Evolutionary conservation across 2,113 vertebrate genomes (phyloP).

Genomic region (Pollimyrus isidori): DNA sequence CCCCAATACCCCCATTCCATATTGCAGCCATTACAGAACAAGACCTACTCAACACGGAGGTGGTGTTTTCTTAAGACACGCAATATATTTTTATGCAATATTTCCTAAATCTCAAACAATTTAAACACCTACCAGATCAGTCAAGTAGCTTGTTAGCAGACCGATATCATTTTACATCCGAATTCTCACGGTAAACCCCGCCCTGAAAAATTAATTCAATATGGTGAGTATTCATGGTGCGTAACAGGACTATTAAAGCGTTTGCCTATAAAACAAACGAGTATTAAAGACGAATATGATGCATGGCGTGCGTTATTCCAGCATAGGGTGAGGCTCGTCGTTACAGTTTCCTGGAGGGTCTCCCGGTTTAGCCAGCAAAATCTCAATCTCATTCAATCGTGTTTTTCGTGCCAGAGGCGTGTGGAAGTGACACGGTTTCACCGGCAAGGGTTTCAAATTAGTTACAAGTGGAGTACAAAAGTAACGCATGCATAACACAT

Average conservation of each 20-base stretch:
- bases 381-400: neutral
- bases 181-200: neutral
- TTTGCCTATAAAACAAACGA: neutral
- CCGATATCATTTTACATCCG: neutral
- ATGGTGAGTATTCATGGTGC: neutral
- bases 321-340: neutral
- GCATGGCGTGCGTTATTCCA: neutral
- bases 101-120: neutral
- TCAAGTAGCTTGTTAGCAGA: neutral
- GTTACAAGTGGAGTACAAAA: neutral
- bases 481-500: neutral
- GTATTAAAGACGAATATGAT: neutral
- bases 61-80: neutral
- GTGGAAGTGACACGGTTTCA: neutral
- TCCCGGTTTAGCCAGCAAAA: neutral
- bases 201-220: neutral
- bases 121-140: neutral
- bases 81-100: neutral
- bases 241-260: neutral
- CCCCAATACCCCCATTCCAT: neutral
- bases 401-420: neutral
- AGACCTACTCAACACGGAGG: neutral
- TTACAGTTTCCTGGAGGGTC: neutral
- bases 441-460: neutral
- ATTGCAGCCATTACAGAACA: neutral